Evolutionary conservation across 2,113 vertebrate genomes (phyloP), one percentile per base, ranked within the genome.

Genomic region (Scolopax mira): DNA sequence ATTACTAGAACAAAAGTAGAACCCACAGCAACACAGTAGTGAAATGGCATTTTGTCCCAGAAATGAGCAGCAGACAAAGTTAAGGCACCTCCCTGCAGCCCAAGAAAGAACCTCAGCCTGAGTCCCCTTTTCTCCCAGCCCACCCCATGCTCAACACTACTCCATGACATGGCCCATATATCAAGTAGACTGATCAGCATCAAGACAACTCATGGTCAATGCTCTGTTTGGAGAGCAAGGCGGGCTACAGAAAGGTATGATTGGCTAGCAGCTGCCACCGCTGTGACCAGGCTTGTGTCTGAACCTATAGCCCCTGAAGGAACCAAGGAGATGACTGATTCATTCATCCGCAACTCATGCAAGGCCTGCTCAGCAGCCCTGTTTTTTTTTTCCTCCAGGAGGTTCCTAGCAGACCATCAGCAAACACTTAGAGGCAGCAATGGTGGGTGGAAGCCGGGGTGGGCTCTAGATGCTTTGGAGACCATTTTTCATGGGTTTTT

Each of bases 41-140:
- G 6, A 64, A 44, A 28, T 0, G 0, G 23, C 1, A 0, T 15
- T 62, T 91, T 64, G 23, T 9, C 69, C 58, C 54, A 2, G 4
- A 51, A 66, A 13, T 17, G 28, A 35, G 41, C 55, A 84, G n/a
- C 8, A 48, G 31, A 24, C n/a, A 27, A 61, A 84, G 28, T 22
- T 25, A 12, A 46, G 27, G 22, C 18, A 51, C 23, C 10, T 58
- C 54, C 51, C 33, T 39, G 65, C 17, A 77, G 42, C 21, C n/a
- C 54, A 33, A 62, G 42, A 54, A 73, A 82, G 77, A 35, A 2
- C 33, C 5, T 8, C 5, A 7, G 44, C 46, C 61, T 9, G 18
- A 77, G 28, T 18, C 18, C 24, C 7, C 0, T 37, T 12, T 5
- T 60, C 35, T 23, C 42, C 54, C 79, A 67, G 46, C 54, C 24